Conservation (phyloP, 2,888 invertebrate genomes). For the Spisula subtruncata region DNA sequence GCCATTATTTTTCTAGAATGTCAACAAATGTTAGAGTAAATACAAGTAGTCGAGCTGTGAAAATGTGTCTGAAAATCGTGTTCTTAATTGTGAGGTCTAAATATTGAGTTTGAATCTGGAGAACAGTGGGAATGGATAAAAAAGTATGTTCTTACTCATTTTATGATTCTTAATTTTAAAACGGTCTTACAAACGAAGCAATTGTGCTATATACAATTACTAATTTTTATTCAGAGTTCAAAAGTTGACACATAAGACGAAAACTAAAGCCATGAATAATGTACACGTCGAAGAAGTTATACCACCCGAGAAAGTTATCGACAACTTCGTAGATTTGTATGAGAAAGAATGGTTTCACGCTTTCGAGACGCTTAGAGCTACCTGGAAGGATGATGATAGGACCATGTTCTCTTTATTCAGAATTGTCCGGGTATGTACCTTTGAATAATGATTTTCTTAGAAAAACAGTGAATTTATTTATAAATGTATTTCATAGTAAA, state of each 20-base stretch:
- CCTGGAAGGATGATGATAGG: slow-evolving; percentile 58
- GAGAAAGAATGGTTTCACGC: slow-evolving; percentile 64
- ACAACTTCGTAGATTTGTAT: slow-evolving; percentile 66
- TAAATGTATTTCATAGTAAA: no score
- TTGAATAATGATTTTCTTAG: neutral
- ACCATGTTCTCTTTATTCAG: slow-evolving; percentile 56
- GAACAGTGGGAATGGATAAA: no score
- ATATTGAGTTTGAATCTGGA: no score
- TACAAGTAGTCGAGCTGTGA: no score
- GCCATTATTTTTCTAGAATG: no score
- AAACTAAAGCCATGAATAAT: slow-evolving; percentile 36
- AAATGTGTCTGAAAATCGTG: no score
- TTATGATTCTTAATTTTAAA: neutral
- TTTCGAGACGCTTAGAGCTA: slow-evolving; percentile 55
- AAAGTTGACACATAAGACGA: slow-evolving; percentile 33
- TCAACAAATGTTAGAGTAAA: no score
- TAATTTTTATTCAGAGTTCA: slow-evolving; percentile 22
- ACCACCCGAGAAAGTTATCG: slow-evolving; percentile 58
- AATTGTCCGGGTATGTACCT: slow-evolving; percentile 57
- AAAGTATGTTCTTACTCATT: no score
- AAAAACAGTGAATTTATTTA: no score
- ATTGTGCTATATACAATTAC: neutral
- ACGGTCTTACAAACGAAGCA: neutral
- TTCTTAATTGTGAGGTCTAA: no score
- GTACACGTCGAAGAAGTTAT: slow-evolving; percentile 54